phyloP scores from a whole-genome alignment of 1,140 invertebrate genomes.

The Drosophila mauritiana region DNA sequence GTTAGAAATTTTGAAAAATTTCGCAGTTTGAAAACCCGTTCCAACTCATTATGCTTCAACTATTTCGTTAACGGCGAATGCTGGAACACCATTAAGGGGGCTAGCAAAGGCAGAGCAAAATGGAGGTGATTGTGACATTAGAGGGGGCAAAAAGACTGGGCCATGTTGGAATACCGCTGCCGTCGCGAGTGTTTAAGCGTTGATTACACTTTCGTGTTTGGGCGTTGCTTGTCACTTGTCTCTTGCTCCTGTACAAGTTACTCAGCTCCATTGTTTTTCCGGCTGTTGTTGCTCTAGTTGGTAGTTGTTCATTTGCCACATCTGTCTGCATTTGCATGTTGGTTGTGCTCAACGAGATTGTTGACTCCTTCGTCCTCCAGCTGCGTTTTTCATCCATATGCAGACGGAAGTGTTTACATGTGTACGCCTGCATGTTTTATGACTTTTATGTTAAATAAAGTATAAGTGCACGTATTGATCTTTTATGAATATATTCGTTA shows the following conservation, averaged over 20 bases:
- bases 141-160: constrained; percentile 21
- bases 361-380: constrained; percentile 28
- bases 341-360: constrained; percentile 38
- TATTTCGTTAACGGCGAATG: not conserved
- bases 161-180: constrained; percentile 62
- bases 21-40: no score
- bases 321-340: constrained; percentile 54
- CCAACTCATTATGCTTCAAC: no score
- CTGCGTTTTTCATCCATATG: constrained; percentile 18
- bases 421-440: constrained; percentile 7
- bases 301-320: constrained; percentile 59
- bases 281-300: constrained; percentile 34
- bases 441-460: not conserved
- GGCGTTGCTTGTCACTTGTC: constrained; percentile 69
- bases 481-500: not conserved
- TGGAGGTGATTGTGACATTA: not conserved
- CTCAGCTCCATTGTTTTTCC: constrained; percentile 36
- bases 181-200: constrained; percentile 80
- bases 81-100: not conserved
- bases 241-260: constrained; percentile 54
- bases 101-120: not conserved
- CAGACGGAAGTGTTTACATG: constrained; percentile 4
- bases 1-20: no score
- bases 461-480: not conserved
- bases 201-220: constrained; percentile 82